A percentile compares a stretch with the other conserved stretches of the same genome.
phyloP scores from a whole-genome alignment of 2,113 vertebrate species.

The Montifringilla adamsi region DNA sequence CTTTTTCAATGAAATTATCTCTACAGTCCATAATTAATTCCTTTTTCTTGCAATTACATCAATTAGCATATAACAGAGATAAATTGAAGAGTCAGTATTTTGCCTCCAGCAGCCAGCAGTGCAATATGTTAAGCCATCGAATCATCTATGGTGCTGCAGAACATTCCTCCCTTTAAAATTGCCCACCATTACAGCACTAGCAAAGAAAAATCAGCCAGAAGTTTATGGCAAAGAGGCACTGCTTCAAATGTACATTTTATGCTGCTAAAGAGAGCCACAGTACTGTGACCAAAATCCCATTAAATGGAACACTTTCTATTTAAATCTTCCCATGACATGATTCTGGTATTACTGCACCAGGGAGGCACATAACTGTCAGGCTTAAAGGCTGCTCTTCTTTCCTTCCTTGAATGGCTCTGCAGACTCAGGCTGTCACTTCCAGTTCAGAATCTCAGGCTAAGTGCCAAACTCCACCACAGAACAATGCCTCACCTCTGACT shows the following conservation, averaged over 20 bases:
- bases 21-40: neutral
- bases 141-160: neutral
- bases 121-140: neutral
- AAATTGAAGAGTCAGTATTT: conserved; percentile 9
- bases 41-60: neutral
- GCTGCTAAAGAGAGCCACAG: conserved; percentile 18
- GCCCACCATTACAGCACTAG: neutral
- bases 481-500: accelerated
- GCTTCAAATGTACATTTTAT: conserved; percentile 50
- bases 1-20: conserved; percentile 17
- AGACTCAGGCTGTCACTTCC: neutral
- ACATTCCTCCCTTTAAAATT: neutral
- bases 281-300: conserved; percentile 61
- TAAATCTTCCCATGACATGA: conserved; percentile 30
- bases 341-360: neutral
- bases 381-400: neutral
- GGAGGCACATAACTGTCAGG: neutral
- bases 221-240: conserved; percentile 24
- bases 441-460: neutral
- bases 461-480: neutral
- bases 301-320: conserved; percentile 53
- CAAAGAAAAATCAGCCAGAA: conserved; percentile 29
- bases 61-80: conserved; percentile 30
- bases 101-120: neutral
- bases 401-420: neutral